Base-by-base conservation (phyloP, 2,113 vertebrate genomes). In the Trichomycterus rosablanca region DNA sequence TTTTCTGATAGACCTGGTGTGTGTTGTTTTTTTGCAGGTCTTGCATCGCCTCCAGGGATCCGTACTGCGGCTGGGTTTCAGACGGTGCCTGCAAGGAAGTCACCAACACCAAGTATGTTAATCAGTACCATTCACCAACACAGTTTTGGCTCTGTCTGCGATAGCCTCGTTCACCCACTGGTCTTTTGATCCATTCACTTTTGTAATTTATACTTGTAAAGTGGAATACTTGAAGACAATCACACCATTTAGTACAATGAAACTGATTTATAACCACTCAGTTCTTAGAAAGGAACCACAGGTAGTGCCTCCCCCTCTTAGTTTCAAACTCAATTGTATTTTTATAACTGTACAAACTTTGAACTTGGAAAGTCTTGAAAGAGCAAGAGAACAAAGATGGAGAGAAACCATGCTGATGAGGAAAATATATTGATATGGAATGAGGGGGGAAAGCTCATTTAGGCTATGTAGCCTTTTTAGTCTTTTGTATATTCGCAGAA, bases 1-100 rank as follows among this genome's bases (percentile, higher is more conserved):
- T n/a, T n/a, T n/a, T n/a, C n/a, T n/a, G n/a, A n/a, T n/a, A n/a
- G n/a, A n/a, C n/a, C n/a, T n/a, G n/a, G n/a, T n/a, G n/a, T n/a
- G 28, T 51, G 46, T 76, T 45, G 65, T 42, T 61, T 52, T 74
- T 39, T 61, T 30, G 20, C 78, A 97, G 96, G 86, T 91, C 93
- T 77, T 97, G 96, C 63, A 93, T 97, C 35, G 94, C 96, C 1
- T 94, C 96, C 82, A 89, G 95, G 84, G 96, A 98, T 75, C 96
- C 96, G 0, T 98, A 98, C 68, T 98, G 96, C 0, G 95, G 94
- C 58, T 98, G 96, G 96, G 77, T 91, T 65, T 89, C 90, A 60
- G 93, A 97, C 54, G 92, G 91, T 55, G 72, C 77, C 2, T 98
- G 96, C 73, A 84, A 55, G 34, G 88, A 93, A 67, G 83, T 97